Evolutionary conservation across 2,888 invertebrate species (phyloP).

Genomic region (Limnephilus rhombicus): DNA sequence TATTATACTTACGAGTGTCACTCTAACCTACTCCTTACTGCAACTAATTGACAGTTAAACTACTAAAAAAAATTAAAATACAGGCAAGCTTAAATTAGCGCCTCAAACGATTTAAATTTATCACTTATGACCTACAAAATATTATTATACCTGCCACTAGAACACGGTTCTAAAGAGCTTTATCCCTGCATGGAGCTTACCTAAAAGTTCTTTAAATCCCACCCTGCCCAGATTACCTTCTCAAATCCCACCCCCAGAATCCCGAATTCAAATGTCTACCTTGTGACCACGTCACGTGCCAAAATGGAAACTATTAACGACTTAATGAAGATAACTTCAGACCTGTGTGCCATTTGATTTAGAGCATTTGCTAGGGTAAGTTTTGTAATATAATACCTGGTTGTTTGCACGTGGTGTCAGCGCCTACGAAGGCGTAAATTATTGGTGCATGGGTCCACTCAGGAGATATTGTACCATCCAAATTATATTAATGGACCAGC

Average conservation of each 20-base stretch:
- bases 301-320: slow-evolving; percentile 64
- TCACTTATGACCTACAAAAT: too few species aligned
- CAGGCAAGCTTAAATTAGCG: too few species aligned
- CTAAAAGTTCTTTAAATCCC: background rate
- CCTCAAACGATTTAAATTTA: too few species aligned
- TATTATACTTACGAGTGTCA: too few species aligned
- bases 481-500: background rate
- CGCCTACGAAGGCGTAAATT: background rate
- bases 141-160: background rate
- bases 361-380: slow-evolving; percentile 41
- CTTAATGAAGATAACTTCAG: slow-evolving; percentile 64
- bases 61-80: too few species aligned
- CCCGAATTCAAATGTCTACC: slow-evolving; percentile 45
- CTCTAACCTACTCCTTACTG: too few species aligned
- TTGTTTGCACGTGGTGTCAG: slow-evolving; percentile 11
- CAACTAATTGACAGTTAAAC: too few species aligned
- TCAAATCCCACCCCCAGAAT: slow-evolving; percentile 7
- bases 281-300: slow-evolving; percentile 60
- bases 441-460: background rate
- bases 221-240: slow-evolving; percentile 22
- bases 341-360: slow-evolving; percentile 63
- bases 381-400: slow-evolving; percentile 37
- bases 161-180: background rate
- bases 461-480: background rate
- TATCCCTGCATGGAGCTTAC: background rate